Conservation (phyloP, 2,888 invertebrate genomes). For the Petrophora chlorosata region DNA sequence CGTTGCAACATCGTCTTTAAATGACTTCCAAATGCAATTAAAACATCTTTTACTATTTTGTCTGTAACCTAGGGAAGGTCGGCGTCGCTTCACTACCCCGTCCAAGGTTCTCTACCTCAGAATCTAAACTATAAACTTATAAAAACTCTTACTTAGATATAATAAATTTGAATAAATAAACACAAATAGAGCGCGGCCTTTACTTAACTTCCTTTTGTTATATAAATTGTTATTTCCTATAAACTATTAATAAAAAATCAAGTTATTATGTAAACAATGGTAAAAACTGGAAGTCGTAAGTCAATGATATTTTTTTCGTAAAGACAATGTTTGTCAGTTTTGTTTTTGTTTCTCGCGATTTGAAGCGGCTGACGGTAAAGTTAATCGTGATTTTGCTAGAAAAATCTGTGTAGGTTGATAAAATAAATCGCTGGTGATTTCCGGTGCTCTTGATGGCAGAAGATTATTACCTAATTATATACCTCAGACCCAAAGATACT, state of each 20-base stretch:
- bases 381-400: neutral
- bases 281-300: neutral
- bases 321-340: neutral
- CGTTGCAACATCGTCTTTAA: no score
- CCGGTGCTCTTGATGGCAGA: no score
- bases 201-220: neutral
- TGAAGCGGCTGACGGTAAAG: neutral
- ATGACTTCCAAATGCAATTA: no score
- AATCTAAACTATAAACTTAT: no score
- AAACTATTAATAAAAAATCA: neutral
- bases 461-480: no score
- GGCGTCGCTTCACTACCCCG: neutral
- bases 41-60: no score
- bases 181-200: neutral
- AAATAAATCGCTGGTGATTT: no score
- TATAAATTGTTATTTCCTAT: slow-evolving; percentile 2
- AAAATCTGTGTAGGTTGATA: no score
- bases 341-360: neutral
- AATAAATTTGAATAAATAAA: neutral
- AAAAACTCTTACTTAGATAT: neutral
- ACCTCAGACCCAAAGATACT: no score
- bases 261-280: neutral
- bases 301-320: neutral
- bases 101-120: neutral
- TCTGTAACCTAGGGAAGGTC: no score